Conservation (phyloP, 2,888 invertebrate species). For the Dicroscelio sp. region DNA sequence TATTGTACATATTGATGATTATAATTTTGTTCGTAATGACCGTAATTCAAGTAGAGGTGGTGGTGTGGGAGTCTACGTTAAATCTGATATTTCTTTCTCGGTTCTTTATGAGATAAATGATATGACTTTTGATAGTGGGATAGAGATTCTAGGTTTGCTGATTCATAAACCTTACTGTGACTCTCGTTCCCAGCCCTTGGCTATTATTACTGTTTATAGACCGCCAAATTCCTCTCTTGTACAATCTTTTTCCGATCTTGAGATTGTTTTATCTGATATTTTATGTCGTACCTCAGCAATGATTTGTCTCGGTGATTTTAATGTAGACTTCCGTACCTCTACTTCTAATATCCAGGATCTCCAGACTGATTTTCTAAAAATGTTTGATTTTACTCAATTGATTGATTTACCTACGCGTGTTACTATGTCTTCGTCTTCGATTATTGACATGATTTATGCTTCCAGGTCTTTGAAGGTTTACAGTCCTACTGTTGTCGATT, state of each 20-base stretch:
- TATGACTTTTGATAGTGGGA: not conserved
- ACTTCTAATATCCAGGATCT: not conserved
- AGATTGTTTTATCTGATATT: not conserved
- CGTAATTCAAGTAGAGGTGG: not conserved
- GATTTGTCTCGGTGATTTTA: not conserved
- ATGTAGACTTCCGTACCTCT: too few relatives aligned
- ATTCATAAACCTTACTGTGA: not conserved
- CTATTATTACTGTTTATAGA: not conserved
- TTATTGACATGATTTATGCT: not conserved
- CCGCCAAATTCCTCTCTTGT: not conserved
- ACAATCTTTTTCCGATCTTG: not conserved
- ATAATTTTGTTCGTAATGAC: not conserved
- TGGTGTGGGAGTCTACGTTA: not conserved
- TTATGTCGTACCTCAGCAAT: not conserved
- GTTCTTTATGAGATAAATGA: not conserved
- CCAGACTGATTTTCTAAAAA: not conserved
- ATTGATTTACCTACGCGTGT: not conserved
- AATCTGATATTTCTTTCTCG: not conserved
- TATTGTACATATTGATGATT: not conserved
- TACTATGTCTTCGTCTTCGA: not conserved
- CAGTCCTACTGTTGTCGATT: not conserved
- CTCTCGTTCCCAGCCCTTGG: not conserved
- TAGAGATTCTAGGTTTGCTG: not conserved
- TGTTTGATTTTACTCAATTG: not conserved
- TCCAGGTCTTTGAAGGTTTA: not conserved